A percentile compares a stretch with the other conserved stretches of the same genome.
Conservation (phyloP, 1,140 invertebrate species). For the Phymorhynchus buccinoides region DNA sequence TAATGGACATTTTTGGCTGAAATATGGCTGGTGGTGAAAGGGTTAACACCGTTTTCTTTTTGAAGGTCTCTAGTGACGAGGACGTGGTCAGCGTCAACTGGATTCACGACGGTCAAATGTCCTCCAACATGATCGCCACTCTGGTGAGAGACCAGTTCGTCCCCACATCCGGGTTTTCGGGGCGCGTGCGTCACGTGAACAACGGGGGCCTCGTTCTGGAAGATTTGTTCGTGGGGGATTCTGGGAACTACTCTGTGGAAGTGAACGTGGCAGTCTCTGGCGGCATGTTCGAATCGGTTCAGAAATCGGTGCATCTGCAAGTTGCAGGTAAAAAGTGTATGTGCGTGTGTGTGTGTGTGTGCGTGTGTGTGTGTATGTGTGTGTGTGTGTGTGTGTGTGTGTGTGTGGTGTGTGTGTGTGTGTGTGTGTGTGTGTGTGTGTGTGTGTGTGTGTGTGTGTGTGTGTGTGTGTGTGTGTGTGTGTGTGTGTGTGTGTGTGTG, state of each 20-base stretch:
- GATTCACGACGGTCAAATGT: background rate
- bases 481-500: too few species aligned
- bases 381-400: background rate
- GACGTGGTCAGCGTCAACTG: background rate
- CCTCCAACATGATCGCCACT: background rate
- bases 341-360: background rate
- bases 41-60: background rate
- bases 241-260: background rate
- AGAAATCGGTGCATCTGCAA: background rate
- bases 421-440: background rate
- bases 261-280: background rate
- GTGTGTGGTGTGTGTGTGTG: background rate
- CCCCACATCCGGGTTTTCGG: background rate
- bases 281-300: background rate
- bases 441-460: slow-evolving; percentile 8
- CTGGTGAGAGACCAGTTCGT: background rate
- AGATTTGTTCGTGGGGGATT: background rate
- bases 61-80: background rate
- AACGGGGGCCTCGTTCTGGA: background rate
- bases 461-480: slow-evolving; percentile 1
- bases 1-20: too few species aligned
- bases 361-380: background rate
- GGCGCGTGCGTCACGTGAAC: background rate
- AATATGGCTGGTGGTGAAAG: too few species aligned
- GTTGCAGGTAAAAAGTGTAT: background rate